phyloP scores from a whole-genome alignment of 2,113 vertebrate genomes.

The Spea bombifrons region DNA sequence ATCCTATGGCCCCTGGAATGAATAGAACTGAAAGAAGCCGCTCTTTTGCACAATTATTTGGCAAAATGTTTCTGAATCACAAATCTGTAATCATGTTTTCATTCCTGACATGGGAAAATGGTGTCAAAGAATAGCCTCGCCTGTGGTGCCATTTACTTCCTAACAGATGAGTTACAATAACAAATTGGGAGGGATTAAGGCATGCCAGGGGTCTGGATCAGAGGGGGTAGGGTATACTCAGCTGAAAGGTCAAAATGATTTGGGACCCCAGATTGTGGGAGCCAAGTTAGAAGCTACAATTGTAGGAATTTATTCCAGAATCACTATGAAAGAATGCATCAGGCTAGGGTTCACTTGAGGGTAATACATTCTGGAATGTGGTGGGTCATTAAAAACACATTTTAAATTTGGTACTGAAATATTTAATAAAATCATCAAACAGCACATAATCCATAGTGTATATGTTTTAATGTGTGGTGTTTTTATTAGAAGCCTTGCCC shows the following conservation, averaged over 20 bases:
- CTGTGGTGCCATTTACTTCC: conserved; percentile 39
- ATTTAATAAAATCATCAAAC: background rate
- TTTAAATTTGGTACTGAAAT: background rate
- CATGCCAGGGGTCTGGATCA: conserved; percentile 19
- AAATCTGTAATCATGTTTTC: conserved; percentile 48
- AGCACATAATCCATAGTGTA: background rate
- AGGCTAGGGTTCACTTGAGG: background rate
- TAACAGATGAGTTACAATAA: conserved; percentile 28
- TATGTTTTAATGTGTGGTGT: background rate
- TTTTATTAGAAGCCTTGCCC: background rate
- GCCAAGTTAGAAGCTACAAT: background rate
- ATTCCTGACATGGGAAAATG: conserved; percentile 45
- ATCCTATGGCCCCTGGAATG: conserved; percentile 38
- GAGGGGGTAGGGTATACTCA: conserved; percentile 28
- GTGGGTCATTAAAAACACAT: background rate
- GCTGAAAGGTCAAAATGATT: background rate
- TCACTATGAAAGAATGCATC: background rate
- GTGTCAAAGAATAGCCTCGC: conserved; percentile 38
- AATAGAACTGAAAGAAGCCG: conserved; percentile 36
- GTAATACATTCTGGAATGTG: background rate
- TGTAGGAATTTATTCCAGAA: background rate
- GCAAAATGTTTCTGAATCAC: conserved; percentile 47
- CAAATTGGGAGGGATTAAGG: conserved; percentile 29
- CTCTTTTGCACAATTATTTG: conserved; percentile 35
- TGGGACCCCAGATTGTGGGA: background rate